Evolutionary conservation across 2,113 vertebrate species (phyloP).

Genomic region (Pandion haliaetus): DNA sequence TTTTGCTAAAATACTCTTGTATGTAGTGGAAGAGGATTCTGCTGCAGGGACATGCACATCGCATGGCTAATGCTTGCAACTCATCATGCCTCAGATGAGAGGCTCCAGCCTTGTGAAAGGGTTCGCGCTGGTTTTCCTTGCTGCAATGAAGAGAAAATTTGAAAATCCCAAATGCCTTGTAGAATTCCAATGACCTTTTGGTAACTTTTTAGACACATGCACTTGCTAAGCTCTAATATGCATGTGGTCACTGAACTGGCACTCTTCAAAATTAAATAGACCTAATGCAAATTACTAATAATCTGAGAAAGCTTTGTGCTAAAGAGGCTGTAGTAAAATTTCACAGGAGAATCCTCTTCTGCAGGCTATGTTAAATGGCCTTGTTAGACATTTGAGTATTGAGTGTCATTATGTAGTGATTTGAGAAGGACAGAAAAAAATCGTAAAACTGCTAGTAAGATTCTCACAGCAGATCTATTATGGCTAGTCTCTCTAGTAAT

Average conservation of each 20-base stretch:
- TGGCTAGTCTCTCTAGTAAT: slow-evolving; percentile 37
- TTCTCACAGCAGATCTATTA: slow-evolving; percentile 56
- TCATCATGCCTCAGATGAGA: not conserved
- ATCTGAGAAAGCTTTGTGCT: slow-evolving; percentile 55
- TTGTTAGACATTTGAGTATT: slow-evolving; percentile 59
- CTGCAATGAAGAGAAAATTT: slow-evolving; percentile 5
- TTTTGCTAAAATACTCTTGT: not conserved
- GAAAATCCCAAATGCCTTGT: slow-evolving; percentile 39
- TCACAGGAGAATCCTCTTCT: slow-evolving; percentile 57
- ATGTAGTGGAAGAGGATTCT: not conserved
- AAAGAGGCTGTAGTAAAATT: slow-evolving; percentile 65
- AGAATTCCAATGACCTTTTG: slow-evolving; percentile 58
- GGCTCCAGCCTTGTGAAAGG: not conserved
- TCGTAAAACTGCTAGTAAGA: slow-evolving; percentile 49
- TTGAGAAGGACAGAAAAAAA: slow-evolving; percentile 60
- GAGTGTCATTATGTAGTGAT: slow-evolving; percentile 62
- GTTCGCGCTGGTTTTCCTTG: not conserved
- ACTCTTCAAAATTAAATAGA: slow-evolving; percentile 60
- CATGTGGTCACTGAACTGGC: slow-evolving; percentile 50
- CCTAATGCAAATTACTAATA: slow-evolving; percentile 58
- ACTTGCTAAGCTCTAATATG: slow-evolving; percentile 39
- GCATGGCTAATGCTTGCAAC: not conserved
- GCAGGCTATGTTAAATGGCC: slow-evolving; percentile 48
- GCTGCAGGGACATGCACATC: not conserved
- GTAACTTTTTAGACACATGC: slow-evolving; percentile 49